Percentiles rank a stretch among this genome's conserved stretches.
phyloP scores from a whole-genome alignment of 1,140 invertebrate genomes.

The Bombus polaris region DNA sequence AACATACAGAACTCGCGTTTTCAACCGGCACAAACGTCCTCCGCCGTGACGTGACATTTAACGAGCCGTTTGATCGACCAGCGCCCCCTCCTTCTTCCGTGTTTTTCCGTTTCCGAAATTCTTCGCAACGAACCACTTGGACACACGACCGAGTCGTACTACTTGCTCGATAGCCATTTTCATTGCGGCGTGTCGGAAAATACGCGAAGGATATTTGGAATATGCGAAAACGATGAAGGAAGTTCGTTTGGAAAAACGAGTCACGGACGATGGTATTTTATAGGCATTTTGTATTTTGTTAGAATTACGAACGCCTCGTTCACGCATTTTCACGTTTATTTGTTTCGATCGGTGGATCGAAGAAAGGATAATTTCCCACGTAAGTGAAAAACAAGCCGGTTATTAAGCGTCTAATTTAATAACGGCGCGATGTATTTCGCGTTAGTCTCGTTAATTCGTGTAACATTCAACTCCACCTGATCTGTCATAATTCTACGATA shows the following conservation, averaged over 20 bases:
- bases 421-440: not conserved
- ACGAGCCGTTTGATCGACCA: not conserved
- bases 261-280: no score
- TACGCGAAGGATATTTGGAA: no score
- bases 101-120: not conserved
- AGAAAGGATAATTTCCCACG: no score
- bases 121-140: not conserved
- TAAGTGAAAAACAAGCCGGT: no score
- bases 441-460: not conserved
- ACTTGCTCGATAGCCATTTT: not conserved
- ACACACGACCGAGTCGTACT: not conserved
- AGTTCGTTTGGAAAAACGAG: no score
- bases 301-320: no score
- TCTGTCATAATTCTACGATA: not conserved
- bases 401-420: not conserved
- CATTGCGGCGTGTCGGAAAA: no score
- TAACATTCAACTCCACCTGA: not conserved
- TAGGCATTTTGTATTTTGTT: no score
- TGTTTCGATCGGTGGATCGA: no score
- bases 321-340: no score
- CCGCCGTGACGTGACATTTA: not conserved
- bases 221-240: no score
- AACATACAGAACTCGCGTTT: conserved; percentile 52
- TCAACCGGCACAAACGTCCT: not conserved
- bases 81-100: not conserved